Conservation (phyloP, 2,888 invertebrate species). For the Timema podura region DNA sequence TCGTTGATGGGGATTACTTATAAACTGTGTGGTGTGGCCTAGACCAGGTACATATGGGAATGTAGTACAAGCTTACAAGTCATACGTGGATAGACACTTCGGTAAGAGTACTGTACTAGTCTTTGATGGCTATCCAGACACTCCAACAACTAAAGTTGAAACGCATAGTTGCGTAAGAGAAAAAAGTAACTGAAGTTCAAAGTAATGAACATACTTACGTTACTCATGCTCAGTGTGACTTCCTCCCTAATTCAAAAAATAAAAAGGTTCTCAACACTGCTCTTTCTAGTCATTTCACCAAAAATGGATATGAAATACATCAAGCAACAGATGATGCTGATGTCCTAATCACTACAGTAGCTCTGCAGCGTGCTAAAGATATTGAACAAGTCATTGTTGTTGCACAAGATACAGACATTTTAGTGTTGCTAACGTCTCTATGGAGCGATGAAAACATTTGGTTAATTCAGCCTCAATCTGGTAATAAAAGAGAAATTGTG, state of each 20-base stretch:
- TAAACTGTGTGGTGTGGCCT: slow-evolving; percentile 1
- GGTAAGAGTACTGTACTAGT: background rate
- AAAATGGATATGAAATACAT: background rate
- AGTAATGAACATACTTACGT: slow-evolving; percentile 6
- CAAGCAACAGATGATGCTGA: slow-evolving; percentile 2
- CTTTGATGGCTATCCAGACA: background rate
- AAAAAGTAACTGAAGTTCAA: slow-evolving; percentile 10
- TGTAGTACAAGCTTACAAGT: slow-evolving; percentile 6
- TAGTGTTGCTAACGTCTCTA: background rate
- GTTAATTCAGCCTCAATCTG: background rate
- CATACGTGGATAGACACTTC: background rate
- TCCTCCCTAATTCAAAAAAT: background rate
- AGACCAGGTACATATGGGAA: slow-evolving; percentile 1
- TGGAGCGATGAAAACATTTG: background rate
- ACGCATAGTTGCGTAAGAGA: background rate
- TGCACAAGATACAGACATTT: slow-evolving; percentile 3
- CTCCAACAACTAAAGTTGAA: background rate
- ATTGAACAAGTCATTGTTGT: background rate
- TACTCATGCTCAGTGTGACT: slow-evolving; percentile 4
- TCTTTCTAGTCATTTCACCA: background rate
- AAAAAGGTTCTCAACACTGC: background rate
- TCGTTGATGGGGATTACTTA: background rate
- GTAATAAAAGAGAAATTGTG: background rate
- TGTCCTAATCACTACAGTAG: background rate
- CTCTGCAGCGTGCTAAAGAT: background rate